Evolutionary conservation across 2,888 invertebrate genomes (phyloP).

Genomic region (Spodoptera picta): DNA sequence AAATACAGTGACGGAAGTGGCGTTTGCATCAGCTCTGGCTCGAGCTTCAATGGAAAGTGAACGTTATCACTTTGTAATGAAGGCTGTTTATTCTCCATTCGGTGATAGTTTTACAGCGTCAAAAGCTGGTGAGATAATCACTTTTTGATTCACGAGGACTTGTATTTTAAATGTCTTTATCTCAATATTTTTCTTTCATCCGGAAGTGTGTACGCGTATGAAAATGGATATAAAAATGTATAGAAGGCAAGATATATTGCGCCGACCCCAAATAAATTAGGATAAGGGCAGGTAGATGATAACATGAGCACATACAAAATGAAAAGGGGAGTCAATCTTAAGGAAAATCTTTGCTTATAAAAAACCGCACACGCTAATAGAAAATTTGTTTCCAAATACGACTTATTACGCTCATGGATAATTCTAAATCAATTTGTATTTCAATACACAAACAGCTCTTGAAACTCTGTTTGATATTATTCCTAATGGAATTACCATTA

Average conservation of each 20-base stretch:
- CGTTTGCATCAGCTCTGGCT: slow-evolving; percentile 77
- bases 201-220: too few relatives aligned
- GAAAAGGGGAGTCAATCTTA: too few relatives aligned
- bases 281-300: neutral
- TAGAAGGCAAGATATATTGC: neutral
- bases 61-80: slow-evolving; percentile 75
- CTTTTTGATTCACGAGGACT: neutral
- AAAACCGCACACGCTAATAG: too few relatives aligned
- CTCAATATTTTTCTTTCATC: too few relatives aligned
- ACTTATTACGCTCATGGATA: too few relatives aligned
- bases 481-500: slow-evolving; percentile 1
- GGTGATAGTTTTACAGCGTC: slow-evolving; percentile 82
- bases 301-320: neutral
- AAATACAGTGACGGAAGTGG: slow-evolving; percentile 79
- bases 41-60: slow-evolving; percentile 83
- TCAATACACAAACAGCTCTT: slow-evolving; percentile 14
- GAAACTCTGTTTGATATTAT: neutral
- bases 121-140: slow-evolving; percentile 73
- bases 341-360: too few relatives aligned
- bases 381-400: too few relatives aligned
- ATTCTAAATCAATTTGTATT: too few relatives aligned
- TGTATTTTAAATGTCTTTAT: too few relatives aligned
- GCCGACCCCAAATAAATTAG: too few relatives aligned
- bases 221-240: too few relatives aligned
- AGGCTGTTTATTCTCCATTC: slow-evolving; percentile 70